A percentile compares a stretch with the other conserved stretches of the same genome.
Evolutionary conservation across 2,797 vertebrate genomes (phyloP).

Genomic region (Gymnoscopelus microlampas): DNA sequence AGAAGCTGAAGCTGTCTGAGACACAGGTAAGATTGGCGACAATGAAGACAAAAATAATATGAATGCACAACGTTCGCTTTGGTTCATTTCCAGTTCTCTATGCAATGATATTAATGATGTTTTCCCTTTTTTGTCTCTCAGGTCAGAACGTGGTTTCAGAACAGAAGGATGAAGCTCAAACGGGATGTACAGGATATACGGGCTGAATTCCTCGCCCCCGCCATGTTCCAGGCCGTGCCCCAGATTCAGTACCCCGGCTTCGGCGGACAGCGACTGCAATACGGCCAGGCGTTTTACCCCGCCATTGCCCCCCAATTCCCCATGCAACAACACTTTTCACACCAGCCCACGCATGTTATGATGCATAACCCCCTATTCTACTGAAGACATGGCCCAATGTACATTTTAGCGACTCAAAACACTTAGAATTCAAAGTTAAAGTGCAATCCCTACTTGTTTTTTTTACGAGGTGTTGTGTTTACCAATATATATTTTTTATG

Average conservation of each 20-base stretch:
- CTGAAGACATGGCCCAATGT: slow-evolving; percentile 33
- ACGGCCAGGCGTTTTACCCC: slow-evolving; percentile 43
- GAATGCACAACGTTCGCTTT: no score
- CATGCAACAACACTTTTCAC: slow-evolving; percentile 40
- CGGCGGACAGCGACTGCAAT: not conserved
- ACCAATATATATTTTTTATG: slow-evolving; percentile 47
- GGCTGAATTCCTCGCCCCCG: slow-evolving; percentile 59
- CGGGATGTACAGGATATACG: slow-evolving; percentile 84
- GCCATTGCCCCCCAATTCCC: slow-evolving; percentile 46
- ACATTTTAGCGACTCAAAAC: slow-evolving; percentile 50
- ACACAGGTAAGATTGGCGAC: slow-evolving; percentile 79
- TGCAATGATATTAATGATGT: not conserved
- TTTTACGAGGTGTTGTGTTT: slow-evolving; percentile 46
- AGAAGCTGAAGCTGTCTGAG: slow-evolving; percentile 85
- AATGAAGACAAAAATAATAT: not conserved
- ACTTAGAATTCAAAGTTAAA: slow-evolving; percentile 52
- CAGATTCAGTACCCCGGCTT: slow-evolving; percentile 60
- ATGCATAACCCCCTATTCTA: slow-evolving; percentile 64
- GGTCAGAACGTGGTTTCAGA: slow-evolving; percentile 94
- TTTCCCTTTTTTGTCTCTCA: slow-evolving; percentile 43
- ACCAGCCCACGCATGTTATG: slow-evolving; percentile 36
- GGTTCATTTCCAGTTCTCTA: not conserved
- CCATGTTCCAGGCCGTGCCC: slow-evolving; percentile 54
- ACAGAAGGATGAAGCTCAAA: slow-evolving; percentile 90
- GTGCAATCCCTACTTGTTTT: slow-evolving; percentile 56